phyloP scores from a whole-genome alignment of 2,113 vertebrate genomes.

The Strix aluco region DNA sequence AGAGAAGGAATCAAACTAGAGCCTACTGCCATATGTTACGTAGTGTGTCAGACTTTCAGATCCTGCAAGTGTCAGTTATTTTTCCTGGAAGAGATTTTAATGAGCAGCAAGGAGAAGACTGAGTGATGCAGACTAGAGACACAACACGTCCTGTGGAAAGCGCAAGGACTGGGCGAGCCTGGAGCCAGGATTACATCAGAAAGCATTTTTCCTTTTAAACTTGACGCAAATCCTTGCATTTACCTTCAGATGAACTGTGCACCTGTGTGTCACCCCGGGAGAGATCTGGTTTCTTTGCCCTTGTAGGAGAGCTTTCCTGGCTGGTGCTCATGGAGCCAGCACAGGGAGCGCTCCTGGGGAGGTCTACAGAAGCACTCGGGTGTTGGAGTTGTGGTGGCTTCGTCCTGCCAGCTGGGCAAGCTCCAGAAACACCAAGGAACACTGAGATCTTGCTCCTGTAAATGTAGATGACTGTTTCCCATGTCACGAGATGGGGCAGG shows the following conservation, averaged over 20 bases:
- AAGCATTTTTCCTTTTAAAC: background rate
- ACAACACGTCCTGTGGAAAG: accelerated
- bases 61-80: background rate
- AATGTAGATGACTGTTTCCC: background rate
- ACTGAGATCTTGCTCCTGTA: background rate
- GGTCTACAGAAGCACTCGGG: background rate
- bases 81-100: background rate
- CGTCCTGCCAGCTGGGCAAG: background rate
- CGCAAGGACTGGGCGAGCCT: background rate
- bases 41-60: background rate
- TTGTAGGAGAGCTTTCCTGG: background rate
- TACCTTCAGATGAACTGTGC: background rate
- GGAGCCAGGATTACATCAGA: background rate
- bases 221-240: background rate
- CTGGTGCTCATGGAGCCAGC: background rate
- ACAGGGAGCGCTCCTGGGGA: accelerated
- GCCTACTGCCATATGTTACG: background rate
- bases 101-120: background rate
- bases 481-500: background rate
- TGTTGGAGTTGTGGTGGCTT: background rate
- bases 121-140: background rate
- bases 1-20: background rate
- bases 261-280: background rate
- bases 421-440: background rate
- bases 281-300: background rate